Evolutionary conservation across 2,888 invertebrate species (phyloP), one percentile per base, ranked within the genome.

Genomic region (Antitype chi): DNA sequence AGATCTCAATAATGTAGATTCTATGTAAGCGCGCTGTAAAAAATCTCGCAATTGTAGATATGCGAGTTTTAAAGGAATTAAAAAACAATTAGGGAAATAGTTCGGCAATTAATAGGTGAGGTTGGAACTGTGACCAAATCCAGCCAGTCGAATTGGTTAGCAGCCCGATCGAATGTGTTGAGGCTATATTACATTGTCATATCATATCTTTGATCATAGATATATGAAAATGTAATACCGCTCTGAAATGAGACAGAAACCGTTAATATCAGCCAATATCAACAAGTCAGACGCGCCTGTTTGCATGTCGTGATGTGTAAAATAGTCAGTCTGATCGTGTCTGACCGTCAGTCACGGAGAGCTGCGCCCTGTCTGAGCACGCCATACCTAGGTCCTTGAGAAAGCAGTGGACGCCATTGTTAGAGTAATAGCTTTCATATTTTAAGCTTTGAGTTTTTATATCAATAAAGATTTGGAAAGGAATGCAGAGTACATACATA

Each of bases 291-390:
- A 3, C 11, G 67, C 52, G 49, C 66, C 17, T 15, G 49, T 32
- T 63, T 23, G 25, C 57, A 0, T 67, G 66, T 15, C 7, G 13
- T 80, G 47, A 23, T 17, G 57, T 60, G 70, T 52, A 38, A 32
- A 57, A 43, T n/a, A 23, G 20, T 49, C 43, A 57, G 63, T 47
- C 47, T 32, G 66, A 28, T 2, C 57, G 43, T 70, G 62, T 6
- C 43, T 38, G 70, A 8, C 23, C 28, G 62, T 38, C 57, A 9
- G 53, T 1, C 66, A 43, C 62, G 67, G 11, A n/a, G 38, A 6
- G 62, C 67, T 70, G 74, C 82, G 77, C 85, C 85, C 71, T 15
- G 66, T 43, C 63, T 60, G 70, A 5, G 60, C 81, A 70, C 81
- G 81, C 67, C 25, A 75, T 8, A 32, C 59, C 76, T 62, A 67